Base-by-base conservation (phyloP, 1,140 invertebrate genomes). In the Chrysopa pallens region DNA sequence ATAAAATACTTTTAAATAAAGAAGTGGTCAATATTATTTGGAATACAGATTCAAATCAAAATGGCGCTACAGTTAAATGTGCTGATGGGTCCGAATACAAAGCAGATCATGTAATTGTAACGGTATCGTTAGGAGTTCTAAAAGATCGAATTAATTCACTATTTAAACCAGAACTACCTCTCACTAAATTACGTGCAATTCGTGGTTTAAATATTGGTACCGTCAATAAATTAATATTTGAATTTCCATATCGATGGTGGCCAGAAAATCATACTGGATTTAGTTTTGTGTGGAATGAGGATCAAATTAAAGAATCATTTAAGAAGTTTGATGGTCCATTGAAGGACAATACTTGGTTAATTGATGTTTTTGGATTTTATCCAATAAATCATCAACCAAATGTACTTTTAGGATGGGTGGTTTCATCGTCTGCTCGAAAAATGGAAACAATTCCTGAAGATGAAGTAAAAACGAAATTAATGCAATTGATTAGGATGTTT, bases 171-270 rank as follows among this genome's bases (percentile, higher is more conserved):
- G 48, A 60, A 11, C 50, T 82, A 29, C 72, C 78, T 0, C 40
- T 54, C 13, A 53, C 68, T 8, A 83, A 82, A 62, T 50, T 70
- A 1, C 61, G 64, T 29, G 61, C 71, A 0, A 79, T 82, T 14
- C 60, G 75, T 54, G 68, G 67, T 12, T 56, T 86, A 1, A 72
- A 72, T 9, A 68, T 82, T 47, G 82, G 80, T 29, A 73, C 73
- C 1, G 69, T 85, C 0, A 72, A 84, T 52, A 87, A 87, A 61
- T 73, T 91, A 40, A 85, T 80, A 49, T 51, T 84, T 13, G 69
- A 78, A 53, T 84, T 78, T 48, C 52, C 67, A 1, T 54, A 63
- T 35, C 63, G 63, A 27, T 83, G 80, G 67, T 77, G 78, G 72
- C 66, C 70, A 2, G 52, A 66, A 33, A 56, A 62, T 15, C 55